These are phyloP conservation scores for Lipophrys pholis DNA, from an alignment of 2,113 vertebrate species.

Conservation along the genomic window DNA sequence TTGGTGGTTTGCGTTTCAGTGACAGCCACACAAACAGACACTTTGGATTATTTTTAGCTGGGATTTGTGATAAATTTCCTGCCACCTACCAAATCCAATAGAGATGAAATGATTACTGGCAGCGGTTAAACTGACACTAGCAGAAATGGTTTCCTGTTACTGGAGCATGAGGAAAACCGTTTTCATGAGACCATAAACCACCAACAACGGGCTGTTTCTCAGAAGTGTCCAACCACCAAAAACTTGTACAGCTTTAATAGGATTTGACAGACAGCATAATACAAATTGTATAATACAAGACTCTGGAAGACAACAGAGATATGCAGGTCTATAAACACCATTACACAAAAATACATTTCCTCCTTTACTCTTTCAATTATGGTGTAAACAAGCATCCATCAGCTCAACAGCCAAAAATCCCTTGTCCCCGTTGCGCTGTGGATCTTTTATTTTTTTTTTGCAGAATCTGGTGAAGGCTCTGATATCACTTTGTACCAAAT, in stretches of 20 bases:
- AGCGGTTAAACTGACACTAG: neutral
- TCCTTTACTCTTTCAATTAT: neutral
- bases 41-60: neutral
- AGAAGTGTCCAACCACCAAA: neutral
- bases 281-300: neutral
- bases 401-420: neutral
- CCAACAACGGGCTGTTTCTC: neutral
- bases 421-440: neutral
- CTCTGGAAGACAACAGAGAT: neutral
- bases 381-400: neutral
- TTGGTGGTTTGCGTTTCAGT: neutral
- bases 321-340: neutral
- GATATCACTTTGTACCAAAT: too few species aligned
- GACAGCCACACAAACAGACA: neutral
- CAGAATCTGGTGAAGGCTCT: too few species aligned
- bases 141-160: neutral
- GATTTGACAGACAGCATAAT: neutral
- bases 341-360: neutral
- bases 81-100: neutral
- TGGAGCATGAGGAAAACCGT: neutral
- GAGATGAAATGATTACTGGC: neutral
- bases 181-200: constrained; percentile 6
- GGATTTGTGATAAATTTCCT: neutral
- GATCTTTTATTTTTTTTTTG: neutral
- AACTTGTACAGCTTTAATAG: neutral